Evolutionary conservation across 2,888 invertebrate genomes (phyloP).

Genomic region (Mythimna pallens): DNA sequence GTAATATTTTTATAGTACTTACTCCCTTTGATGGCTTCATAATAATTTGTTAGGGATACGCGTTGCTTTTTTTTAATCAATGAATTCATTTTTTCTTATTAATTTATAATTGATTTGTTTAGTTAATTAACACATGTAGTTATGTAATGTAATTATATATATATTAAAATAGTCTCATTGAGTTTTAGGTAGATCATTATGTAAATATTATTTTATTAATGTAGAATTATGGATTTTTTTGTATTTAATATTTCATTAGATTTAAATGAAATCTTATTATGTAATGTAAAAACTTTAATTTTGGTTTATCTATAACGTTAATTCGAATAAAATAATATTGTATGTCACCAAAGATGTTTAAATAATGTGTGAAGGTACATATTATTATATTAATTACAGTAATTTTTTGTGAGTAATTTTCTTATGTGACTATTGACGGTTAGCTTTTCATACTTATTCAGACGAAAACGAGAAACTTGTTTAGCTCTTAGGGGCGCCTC

Average conservation of each 20-base stretch:
- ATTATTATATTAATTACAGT: slow-evolving; percentile 9
- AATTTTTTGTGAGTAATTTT: slow-evolving; percentile 12
- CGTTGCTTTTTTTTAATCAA: background rate
- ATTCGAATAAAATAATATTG: slow-evolving; percentile 26
- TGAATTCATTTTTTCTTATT: background rate
- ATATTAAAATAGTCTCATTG: slow-evolving; percentile 8
- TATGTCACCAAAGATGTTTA: slow-evolving; percentile 62
- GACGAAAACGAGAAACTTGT: background rate
- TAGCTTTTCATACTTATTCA: background rate
- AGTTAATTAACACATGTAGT: background rate
- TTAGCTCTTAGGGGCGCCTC: background rate
- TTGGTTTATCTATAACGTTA: slow-evolving; percentile 24
- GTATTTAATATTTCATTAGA: slow-evolving; percentile 23
- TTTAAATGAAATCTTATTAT: slow-evolving; percentile 33
- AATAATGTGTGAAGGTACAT: slow-evolving; percentile 34
- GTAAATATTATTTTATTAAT: slow-evolving; percentile 40
- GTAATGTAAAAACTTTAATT: slow-evolving; percentile 7
- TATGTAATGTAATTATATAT: background rate
- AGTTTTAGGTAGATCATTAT: slow-evolving; percentile 16
- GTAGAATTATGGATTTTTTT: slow-evolving; percentile 16
- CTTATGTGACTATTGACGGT: slow-evolving; percentile 9
- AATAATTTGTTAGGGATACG: background rate
- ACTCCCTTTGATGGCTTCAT: slow-evolving; percentile 11
- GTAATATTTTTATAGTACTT: background rate
- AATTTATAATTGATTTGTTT: slow-evolving; percentile 13